Evolutionary conservation across 2,797 vertebrate species (phyloP), one percentile per base, ranked within the genome.

Genomic region (Synanceia verrucosa): DNA sequence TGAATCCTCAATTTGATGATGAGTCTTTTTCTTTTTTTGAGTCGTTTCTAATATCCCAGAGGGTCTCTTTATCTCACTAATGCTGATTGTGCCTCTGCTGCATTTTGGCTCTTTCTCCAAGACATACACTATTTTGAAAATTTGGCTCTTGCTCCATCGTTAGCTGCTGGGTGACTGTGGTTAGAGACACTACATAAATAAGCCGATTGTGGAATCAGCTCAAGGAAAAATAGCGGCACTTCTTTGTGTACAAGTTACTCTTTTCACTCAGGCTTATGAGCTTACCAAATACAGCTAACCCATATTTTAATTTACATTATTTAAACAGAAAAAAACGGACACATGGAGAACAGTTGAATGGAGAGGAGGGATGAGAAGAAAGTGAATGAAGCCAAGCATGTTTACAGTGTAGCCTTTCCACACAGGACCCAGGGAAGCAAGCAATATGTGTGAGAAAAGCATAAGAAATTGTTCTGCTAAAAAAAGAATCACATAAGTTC

Each of bases 381-480:
- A 62, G 44, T 58, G 51, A 70, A 80, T 67, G 44, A 74, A 56
- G 24, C 37, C 8, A 61, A 71, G 34, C 41, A 66, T 74, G 80
- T 80, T 69, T 58, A 65, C 75, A 57, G 64, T 53, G 57, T 21
- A 59, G 63, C 62, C 46, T 29, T 44, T 64, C 31, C 70, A 66
- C 55, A 63, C 51, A 71, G 59, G 50, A 77, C 63, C 70, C 64
- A 55, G 36, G 70, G 66, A 73, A 67, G 5, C 18, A 62, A 81
- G 44, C 63, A 79, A 46, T 50, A 33, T 75, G 66, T 59, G 37
- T 6, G 9, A 29, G 65, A 60, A 60, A 51, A 73, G 33, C 28
- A 87, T 60, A 75, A 86, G 68, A 76, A 55, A 68, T 75, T 74
- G 58, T 76, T 63, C 51, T 71, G 56, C 41, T 52, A 9, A 51